A percentile compares a stretch with the other conserved stretches of the same genome.
phyloP scores from a whole-genome alignment of 2,113 vertebrate species.

The Bothrops jararaca region DNA sequence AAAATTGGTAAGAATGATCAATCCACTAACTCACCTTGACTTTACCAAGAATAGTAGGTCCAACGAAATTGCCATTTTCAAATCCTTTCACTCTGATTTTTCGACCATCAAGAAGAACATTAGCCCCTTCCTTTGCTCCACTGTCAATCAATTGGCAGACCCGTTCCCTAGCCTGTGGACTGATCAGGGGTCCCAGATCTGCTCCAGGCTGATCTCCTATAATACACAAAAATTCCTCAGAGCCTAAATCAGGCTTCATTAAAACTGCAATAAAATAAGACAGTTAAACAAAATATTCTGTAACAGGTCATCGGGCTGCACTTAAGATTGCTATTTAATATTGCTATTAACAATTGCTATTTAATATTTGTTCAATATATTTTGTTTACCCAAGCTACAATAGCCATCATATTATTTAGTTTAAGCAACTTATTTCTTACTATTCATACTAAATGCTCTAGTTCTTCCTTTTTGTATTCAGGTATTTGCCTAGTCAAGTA shows the following conservation, averaged over 20 bases:
- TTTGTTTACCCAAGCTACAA: background rate
- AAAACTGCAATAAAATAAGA: background rate
- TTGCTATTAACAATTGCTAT: background rate
- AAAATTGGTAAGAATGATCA: background rate
- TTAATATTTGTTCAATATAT: background rate
- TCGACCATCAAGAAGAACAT: slow-evolving; percentile 87
- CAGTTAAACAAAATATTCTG: background rate
- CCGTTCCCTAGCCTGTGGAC: slow-evolving; percentile 84
- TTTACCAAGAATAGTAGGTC: slow-evolving; percentile 85
- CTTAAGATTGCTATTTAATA: background rate
- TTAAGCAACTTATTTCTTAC: background rate
- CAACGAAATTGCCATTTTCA: slow-evolving; percentile 94
- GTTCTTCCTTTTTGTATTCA: background rate
- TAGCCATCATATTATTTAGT: background rate
- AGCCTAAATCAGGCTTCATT: slow-evolving; percentile 9
- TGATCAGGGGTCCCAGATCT: slow-evolving; percentile 93
- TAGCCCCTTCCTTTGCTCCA: slow-evolving; percentile 87
- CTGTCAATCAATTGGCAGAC: slow-evolving; percentile 88
- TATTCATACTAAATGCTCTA: background rate
- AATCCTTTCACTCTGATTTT: slow-evolving; percentile 89
- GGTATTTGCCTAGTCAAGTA: background rate
- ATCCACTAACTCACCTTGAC: slow-evolving; percentile 78
- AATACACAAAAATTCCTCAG: slow-evolving; percentile 34
- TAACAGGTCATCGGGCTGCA: background rate
- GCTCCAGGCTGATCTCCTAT: slow-evolving; percentile 93